phyloP scores from a whole-genome alignment of 2,797 vertebrate genomes.

The Ibycter americanus region DNA sequence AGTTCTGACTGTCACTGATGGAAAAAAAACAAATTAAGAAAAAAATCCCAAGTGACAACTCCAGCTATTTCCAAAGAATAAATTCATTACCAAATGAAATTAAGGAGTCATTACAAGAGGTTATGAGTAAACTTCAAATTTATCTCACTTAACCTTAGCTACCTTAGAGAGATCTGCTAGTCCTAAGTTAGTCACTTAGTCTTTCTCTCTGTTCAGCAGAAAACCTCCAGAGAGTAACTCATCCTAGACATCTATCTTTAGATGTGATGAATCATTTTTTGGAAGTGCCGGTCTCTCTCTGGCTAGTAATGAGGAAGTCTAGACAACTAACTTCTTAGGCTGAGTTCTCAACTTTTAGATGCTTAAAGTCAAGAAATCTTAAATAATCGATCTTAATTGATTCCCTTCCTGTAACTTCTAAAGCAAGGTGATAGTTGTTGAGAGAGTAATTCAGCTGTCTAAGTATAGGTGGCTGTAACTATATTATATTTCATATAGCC shows the following conservation, averaged over 20 bases:
- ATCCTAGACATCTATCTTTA: neutral
- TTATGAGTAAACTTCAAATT: neutral
- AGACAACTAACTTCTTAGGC: neutral
- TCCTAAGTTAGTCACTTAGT: neutral
- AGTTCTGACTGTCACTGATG: neutral
- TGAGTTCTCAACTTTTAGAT: neutral
- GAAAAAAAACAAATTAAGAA: neutral
- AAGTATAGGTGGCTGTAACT: neutral
- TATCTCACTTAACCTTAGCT: neutral
- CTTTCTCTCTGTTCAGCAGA: neutral
- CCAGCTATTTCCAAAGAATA: neutral
- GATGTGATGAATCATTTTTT: neutral
- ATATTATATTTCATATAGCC: neutral
- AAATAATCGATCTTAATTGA: neutral
- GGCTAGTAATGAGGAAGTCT: neutral
- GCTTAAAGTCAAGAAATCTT: neutral
- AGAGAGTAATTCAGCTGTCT: neutral
- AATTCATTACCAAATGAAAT: neutral
- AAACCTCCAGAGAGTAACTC: neutral
- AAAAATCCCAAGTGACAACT: neutral
- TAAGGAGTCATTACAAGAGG: neutral
- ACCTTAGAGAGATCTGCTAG: neutral
- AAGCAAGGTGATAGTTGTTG: neutral
- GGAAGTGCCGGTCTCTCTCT: neutral
- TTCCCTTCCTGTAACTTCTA: accelerated